Base-by-base conservation (phyloP, 2,797 vertebrate genomes). In the Momotus momota region DNA sequence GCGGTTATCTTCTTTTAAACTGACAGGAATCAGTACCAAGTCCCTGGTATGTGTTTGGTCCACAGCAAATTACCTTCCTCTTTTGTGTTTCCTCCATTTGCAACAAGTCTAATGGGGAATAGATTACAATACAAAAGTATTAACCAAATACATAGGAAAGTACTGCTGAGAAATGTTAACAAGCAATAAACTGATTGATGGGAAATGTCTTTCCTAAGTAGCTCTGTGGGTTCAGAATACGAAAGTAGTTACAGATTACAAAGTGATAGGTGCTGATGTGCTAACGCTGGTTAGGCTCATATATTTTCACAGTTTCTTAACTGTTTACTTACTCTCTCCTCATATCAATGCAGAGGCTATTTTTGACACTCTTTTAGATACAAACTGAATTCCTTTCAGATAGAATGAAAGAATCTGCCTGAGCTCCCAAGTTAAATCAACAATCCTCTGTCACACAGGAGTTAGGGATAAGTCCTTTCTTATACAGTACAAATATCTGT, bases 271-370 rank as follows among this genome's bases (percentile, higher is more conserved):
- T 51, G 46, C 54, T 90, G 73, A 94, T 82, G 49, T 66, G 77
- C 82, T 95, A 94, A 84, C 40, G 40, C 29, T 45, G 23, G 9
- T 49, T 88, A 90, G 55, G 29, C 46, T 90, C 46, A 55, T 48
- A 9, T 29, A 69, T 95, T 94, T 91, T 74, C 88, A 93, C 35
- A 69, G 41, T 88, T 92, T 91, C 57, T 91, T 93, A 86, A 83
- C 62, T 81, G 29, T 88, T 96, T 95, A 57, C 31, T 67, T 91
- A 57, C 79, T 74, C 14, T 61, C 10, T 90, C 17, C 7, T 4
- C 26, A 27, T 52, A 81, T 54, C 38, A 84, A n/a, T 23, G 21
- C 6, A 60, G 22, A 81, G 46, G 43, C 29, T 46, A 14, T 18
- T 64, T 65, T 87, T 41, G 74, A 45, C 17, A 18, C 26, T 62